phyloP scores from a whole-genome alignment of 2,113 vertebrate genomes.

The Xiphophorus hellerii region DNA sequence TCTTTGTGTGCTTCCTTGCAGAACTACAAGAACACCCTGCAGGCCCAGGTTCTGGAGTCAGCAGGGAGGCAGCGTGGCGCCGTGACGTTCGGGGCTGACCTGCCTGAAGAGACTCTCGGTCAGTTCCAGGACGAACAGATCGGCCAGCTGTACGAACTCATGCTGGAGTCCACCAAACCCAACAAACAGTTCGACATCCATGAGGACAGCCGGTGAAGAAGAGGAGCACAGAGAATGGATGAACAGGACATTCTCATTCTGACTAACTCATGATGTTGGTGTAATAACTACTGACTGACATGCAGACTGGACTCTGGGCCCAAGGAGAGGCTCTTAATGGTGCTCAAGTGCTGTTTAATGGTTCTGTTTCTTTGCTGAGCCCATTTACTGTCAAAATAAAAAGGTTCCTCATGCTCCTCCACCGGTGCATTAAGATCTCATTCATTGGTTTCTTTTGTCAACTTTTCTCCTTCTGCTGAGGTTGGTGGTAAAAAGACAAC shows the following conservation, averaged over 20 bases:
- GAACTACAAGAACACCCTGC: conserved; percentile 75
- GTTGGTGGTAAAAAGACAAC: background rate
- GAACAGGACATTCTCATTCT: background rate
- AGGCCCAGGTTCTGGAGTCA: conserved; percentile 81
- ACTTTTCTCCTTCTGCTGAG: background rate
- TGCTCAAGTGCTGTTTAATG: conserved; percentile 54
- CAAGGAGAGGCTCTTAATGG: conserved; percentile 41
- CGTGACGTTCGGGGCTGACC: conserved; percentile 76
- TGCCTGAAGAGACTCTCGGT: conserved; percentile 83
- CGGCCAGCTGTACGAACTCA: conserved; percentile 90
- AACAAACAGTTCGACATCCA: conserved; percentile 81
- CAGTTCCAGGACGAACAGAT: conserved; percentile 89
- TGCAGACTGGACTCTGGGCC: conserved; percentile 7
- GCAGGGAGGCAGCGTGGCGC: conserved; percentile 44
- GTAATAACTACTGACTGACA: conserved; percentile 9
- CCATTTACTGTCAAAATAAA: conserved; percentile 29
- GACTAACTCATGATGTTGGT: background rate
- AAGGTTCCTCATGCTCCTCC: background rate
- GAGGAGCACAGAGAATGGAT: background rate
- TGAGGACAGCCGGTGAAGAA: conserved; percentile 75
- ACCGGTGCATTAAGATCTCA: conserved; percentile 20
- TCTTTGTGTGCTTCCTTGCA: conserved; percentile 26
- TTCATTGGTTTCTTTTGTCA: conserved; percentile 26
- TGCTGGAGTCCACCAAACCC: conserved; percentile 90
- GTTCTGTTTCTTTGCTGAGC: conserved; percentile 21